Evolutionary conservation across 2,113 vertebrate genomes (phyloP).

Genomic region (Lophochroa leadbeateri): DNA sequence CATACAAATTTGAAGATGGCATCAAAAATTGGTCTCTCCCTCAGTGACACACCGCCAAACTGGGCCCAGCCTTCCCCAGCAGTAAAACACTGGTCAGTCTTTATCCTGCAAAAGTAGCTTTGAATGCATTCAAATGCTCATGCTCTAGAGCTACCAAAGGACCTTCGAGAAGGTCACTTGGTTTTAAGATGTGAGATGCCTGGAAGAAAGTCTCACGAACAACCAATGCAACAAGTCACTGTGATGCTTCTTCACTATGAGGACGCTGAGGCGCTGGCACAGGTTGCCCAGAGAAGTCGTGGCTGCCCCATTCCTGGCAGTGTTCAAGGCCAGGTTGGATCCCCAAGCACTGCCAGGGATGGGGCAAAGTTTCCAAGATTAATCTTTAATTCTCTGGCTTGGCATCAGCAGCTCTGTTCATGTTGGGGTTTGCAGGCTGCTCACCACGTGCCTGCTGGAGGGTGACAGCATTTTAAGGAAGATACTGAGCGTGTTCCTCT

Average conservation of each 20-base stretch:
- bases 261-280: background rate
- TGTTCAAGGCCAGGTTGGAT: background rate
- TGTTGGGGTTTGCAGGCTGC: background rate
- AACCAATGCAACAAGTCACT: background rate
- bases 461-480: background rate
- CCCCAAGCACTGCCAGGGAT: background rate
- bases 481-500: background rate
- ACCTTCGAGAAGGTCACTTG: fast-evolving
- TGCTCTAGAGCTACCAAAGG: background rate
- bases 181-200: background rate
- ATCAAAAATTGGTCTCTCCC: background rate
- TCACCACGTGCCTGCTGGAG: background rate
- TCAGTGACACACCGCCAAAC: background rate
- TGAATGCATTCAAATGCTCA: background rate
- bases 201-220: background rate
- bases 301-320: background rate
- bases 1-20: background rate
- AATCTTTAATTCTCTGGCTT: background rate
- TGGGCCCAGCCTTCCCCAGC: background rate
- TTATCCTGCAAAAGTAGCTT: background rate
- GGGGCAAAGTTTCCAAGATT: background rate
- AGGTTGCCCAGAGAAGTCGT: background rate
- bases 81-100: background rate
- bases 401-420: background rate
- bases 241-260: background rate